Conservation (phyloP, 2,113 vertebrate genomes). For the Pavo muticus region DNA sequence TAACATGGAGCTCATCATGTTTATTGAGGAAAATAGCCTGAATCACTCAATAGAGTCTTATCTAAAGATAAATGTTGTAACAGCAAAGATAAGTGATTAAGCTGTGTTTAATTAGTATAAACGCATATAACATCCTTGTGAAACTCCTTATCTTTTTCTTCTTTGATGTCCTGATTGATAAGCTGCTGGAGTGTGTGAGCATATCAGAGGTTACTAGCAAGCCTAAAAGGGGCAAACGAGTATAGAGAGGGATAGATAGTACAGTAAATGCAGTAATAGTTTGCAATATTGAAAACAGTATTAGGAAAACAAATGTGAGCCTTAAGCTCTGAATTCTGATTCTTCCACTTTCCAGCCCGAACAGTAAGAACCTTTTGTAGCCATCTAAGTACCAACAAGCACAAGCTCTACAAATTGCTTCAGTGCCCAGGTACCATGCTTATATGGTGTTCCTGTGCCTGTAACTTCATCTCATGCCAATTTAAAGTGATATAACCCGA, state of each 20-base stretch:
- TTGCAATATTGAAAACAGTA: not conserved
- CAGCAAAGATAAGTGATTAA: not conserved
- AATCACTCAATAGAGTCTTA: not conserved
- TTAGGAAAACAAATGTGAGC: not conserved
- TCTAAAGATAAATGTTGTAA: not conserved
- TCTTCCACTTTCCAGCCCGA: not conserved
- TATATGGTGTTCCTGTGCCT: not conserved
- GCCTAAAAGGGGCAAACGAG: not conserved
- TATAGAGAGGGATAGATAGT: rapidly evolving
- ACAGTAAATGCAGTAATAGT: not conserved
- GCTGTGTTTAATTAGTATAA: not conserved
- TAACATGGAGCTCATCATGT: not conserved
- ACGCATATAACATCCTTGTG: not conserved
- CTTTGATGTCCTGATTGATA: not conserved
- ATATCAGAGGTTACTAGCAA: not conserved
- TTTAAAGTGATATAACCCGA: rapidly evolving
- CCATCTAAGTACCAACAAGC: not conserved
- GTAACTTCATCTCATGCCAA: not conserved
- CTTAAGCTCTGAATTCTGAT: not conserved
- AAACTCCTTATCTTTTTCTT: not conserved
- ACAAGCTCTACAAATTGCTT: not conserved
- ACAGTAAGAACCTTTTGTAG: not conserved
- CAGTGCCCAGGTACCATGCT: too few species aligned
- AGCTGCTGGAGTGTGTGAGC: not conserved
- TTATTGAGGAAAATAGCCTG: not conserved